Percentiles rank a stretch among this genome's conserved stretches.
Conservation (phyloP, 2,113 vertebrate species). For the Xenopus borealis region DNA sequence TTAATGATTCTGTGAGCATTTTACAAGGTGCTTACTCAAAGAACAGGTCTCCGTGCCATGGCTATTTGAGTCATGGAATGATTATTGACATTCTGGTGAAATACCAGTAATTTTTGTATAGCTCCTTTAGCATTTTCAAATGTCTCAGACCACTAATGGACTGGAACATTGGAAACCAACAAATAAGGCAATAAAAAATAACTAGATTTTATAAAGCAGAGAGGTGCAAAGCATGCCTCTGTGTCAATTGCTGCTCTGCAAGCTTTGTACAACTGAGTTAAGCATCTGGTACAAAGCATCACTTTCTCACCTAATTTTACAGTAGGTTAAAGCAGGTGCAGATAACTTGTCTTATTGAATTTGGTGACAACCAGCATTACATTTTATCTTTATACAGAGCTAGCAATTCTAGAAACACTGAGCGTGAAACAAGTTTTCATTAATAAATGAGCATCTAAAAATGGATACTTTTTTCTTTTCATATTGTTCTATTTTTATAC, state of each 20-base stretch:
- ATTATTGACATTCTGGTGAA: constrained; percentile 8
- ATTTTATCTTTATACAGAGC: constrained; percentile 22
- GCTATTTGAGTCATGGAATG: background rate
- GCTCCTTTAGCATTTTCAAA: constrained; percentile 40
- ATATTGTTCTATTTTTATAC: no score
- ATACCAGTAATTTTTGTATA: constrained; percentile 33
- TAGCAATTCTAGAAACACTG: constrained; percentile 30
- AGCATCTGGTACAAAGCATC: constrained; percentile 28
- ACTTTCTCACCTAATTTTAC: constrained; percentile 38
- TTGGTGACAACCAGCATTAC: constrained; percentile 30
- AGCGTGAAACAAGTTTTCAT: constrained; percentile 25
- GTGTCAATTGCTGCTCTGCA: constrained; percentile 23
- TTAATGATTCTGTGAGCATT: background rate
- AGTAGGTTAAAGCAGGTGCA: constrained; percentile 23
- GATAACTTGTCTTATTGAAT: constrained; percentile 25
- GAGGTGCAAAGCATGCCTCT: constrained; percentile 9
- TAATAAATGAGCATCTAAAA: background rate
- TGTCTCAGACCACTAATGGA: constrained; percentile 33
- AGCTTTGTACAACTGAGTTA: constrained; percentile 24
- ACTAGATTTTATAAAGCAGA: constrained; percentile 17
- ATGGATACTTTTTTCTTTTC: no score
- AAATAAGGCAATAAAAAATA: constrained; percentile 39
- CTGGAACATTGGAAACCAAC: constrained; percentile 24
- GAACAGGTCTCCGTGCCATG: background rate
- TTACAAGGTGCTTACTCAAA: background rate